A percentile compares a stretch with the other conserved stretches of the same genome.
phyloP scores from a whole-genome alignment of 1,140 invertebrate species.

The Anoplophora glabripennis region DNA sequence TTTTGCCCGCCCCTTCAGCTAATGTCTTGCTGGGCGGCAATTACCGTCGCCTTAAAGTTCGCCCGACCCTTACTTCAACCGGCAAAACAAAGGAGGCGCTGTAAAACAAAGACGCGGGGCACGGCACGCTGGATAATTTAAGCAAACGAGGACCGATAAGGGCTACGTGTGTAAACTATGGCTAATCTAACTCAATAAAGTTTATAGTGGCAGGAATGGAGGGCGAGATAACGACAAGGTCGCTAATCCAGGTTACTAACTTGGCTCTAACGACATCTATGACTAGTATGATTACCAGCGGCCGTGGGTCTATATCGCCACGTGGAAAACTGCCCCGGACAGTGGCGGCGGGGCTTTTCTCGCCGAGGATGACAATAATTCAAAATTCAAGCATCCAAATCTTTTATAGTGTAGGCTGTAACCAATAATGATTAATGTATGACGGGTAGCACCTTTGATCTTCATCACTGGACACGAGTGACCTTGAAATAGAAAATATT shows the following conservation, averaged over 20 bases:
- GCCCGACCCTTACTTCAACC: conserved; percentile 16
- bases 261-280: conserved; percentile 32
- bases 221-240: conserved; percentile 48
- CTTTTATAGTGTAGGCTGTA: no score
- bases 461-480: no score
- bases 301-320: background rate
- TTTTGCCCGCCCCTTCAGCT: no score
- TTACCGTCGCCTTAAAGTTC: conserved; percentile 24
- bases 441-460: no score
- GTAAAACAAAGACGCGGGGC: conserved; percentile 24
- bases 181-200: conserved; percentile 51
- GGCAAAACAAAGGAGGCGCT: conserved; percentile 22
- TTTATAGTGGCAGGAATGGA: conserved; percentile 52
- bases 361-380: no score
- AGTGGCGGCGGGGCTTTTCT: no score
- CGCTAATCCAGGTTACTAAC: conserved; percentile 44
- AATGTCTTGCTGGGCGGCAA: conserved; percentile 21
- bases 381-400: no score
- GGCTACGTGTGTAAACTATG: conserved; percentile 49
- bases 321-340: no score
- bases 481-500: no score
- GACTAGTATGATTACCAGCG: conserved; percentile 25
- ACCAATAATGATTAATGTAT: no score
- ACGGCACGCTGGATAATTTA: conserved; percentile 22
- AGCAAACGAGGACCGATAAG: conserved; percentile 47